Conservation (phyloP, 2,797 vertebrate genomes). For the Aphelocoma californica region DNA sequence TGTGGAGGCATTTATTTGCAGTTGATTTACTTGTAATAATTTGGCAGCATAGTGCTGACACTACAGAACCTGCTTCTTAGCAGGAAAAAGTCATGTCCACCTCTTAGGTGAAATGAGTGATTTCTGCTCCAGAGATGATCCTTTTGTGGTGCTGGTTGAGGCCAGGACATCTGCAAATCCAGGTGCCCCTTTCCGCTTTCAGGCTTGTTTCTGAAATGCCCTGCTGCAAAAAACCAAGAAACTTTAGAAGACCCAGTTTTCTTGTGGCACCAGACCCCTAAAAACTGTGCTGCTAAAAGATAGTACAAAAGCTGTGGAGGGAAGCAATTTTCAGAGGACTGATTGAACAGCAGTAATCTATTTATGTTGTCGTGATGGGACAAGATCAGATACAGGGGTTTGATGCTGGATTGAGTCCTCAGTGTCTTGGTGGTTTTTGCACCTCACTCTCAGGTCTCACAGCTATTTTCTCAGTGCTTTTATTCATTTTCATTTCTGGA, state of each 20-base stretch:
- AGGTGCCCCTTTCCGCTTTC: not conserved
- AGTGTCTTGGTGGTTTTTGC: not conserved
- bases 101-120: not conserved
- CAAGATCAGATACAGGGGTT: not conserved
- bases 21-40: not conserved
- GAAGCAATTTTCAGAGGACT: not conserved
- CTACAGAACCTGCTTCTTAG: not conserved
- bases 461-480: not conserved
- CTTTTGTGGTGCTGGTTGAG: not conserved
- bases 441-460: not conserved
- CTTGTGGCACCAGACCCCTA: not conserved
- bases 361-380: conserved; percentile 3
- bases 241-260: not conserved
- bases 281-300: not conserved
- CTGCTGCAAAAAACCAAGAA: not conserved
- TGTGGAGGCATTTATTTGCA: not conserved
- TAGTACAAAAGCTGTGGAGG: not conserved
- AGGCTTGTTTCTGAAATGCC: not conserved
- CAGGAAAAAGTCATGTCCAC: not conserved
- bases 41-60: not conserved
- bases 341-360: not conserved
- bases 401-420: not conserved
- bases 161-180: not conserved
- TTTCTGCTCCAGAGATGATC: not conserved
- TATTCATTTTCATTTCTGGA: not conserved